Conservation (phyloP, 92 coral and sea anemone species). For the Zoanthus solanderi region DNA sequence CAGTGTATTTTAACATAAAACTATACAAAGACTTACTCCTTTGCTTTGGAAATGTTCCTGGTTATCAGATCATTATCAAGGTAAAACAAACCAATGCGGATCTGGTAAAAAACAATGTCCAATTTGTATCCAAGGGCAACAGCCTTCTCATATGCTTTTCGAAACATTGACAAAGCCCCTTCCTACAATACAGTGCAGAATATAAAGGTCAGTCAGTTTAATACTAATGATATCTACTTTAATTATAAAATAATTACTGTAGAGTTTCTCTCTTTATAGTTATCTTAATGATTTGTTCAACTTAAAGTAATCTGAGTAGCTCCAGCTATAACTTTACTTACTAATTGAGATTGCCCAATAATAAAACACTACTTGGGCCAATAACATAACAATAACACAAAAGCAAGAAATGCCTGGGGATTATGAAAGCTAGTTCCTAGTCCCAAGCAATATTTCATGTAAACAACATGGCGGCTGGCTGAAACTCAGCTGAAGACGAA, state of each 20-base stretch:
- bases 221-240: too few species aligned
- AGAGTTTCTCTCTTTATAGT: too few species aligned
- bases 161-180: constrained; percentile 88
- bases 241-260: too few species aligned
- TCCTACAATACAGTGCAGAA: constrained; percentile 66
- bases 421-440: not conserved
- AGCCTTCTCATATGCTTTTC: constrained; percentile 94
- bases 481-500: not conserved
- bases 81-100: constrained; percentile 94
- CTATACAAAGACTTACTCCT: constrained; percentile 68
- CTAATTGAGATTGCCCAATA: too few species aligned
- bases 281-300: too few species aligned
- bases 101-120: constrained; percentile 92
- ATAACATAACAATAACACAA: too few species aligned
- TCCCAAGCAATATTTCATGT: not conserved
- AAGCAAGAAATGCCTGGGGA: not conserved
- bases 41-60: constrained; percentile 92
- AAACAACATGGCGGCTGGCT: not conserved
- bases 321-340: too few species aligned
- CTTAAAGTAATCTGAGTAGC: too few species aligned
- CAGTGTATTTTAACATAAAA: too few species aligned
- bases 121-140: constrained; percentile 95
- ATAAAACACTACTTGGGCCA: too few species aligned
- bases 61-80: constrained; percentile 97
- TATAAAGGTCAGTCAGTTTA: not conserved